Conservation (phyloP, 1,140 invertebrate genomes). For the Panagrolaimus sp. region DNA sequence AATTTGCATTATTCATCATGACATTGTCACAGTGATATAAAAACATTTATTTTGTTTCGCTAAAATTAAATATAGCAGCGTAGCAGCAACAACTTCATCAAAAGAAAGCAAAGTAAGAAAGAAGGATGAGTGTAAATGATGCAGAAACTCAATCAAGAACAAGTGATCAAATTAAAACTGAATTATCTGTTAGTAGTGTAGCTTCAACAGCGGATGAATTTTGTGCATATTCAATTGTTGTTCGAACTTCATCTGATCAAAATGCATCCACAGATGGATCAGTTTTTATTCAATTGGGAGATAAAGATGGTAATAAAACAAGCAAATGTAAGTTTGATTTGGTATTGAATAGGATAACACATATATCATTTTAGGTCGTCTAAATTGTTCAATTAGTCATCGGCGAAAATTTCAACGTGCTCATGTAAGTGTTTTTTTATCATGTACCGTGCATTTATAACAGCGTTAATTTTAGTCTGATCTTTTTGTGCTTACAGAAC, state of each 20-base stretch:
- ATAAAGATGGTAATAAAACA: background rate
- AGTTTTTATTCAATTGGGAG: background rate
- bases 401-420: slow-evolving; percentile 6
- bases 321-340: background rate
- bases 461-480: background rate
- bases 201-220: background rate
- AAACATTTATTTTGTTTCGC: no score
- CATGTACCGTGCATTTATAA: background rate
- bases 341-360: no score
- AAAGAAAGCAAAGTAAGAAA: no score
- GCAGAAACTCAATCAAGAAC: no score
- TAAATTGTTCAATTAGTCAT: slow-evolving; percentile 12
- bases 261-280: background rate
- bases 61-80: no score
- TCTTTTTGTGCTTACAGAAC: background rate
- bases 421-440: background rate
- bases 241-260: slow-evolving; percentile 2
- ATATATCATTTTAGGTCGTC: background rate
- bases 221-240: background rate
- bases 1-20: no score
- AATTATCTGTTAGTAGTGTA: no score
- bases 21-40: no score
- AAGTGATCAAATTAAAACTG: no score
- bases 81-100: no score
- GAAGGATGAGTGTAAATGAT: no score